These are phyloP conservation scores for Cryptomyrus ogoouensis DNA, from an alignment of 2,113 vertebrate genomes.

Conservation along the genomic window DNA sequence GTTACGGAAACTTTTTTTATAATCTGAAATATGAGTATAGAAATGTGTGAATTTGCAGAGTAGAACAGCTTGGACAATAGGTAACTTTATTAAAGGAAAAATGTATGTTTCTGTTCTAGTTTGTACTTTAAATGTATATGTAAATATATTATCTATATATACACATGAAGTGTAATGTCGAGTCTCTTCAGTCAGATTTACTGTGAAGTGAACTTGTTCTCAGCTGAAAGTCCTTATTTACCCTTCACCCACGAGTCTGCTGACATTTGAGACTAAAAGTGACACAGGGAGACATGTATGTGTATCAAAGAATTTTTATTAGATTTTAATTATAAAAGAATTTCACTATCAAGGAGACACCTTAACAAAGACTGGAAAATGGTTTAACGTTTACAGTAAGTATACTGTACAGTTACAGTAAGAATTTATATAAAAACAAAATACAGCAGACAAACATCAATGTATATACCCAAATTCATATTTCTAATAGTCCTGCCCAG, in stretches of 20 bases:
- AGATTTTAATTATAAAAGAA: background rate
- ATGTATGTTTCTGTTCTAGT: background rate
- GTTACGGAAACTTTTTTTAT: background rate
- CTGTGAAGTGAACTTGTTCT: background rate
- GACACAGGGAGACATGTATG: background rate
- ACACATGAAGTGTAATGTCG: background rate
- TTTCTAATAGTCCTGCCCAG: constrained; percentile 44
- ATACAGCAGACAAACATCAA: constrained; percentile 74
- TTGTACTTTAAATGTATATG: background rate
- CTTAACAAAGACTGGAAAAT: constrained; percentile 71
- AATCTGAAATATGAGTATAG: background rate
- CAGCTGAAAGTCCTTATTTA: background rate
- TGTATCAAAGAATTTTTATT: background rate
- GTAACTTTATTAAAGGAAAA: background rate
- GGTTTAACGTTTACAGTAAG: constrained; percentile 99
- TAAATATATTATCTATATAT: background rate
- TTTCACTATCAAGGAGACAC: background rate
- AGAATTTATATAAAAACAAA: constrained; percentile 74
- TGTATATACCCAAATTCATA: background rate
- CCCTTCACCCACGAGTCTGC: background rate
- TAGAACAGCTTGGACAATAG: background rate
- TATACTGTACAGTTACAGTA: constrained; percentile 99
- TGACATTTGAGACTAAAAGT: background rate
- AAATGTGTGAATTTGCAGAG: background rate
- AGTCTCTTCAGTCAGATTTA: background rate